These are phyloP conservation scores for Dyspetes luteomarginatus DNA, from an alignment of 2,888 invertebrate genomes.

Conservation along the genomic window DNA sequence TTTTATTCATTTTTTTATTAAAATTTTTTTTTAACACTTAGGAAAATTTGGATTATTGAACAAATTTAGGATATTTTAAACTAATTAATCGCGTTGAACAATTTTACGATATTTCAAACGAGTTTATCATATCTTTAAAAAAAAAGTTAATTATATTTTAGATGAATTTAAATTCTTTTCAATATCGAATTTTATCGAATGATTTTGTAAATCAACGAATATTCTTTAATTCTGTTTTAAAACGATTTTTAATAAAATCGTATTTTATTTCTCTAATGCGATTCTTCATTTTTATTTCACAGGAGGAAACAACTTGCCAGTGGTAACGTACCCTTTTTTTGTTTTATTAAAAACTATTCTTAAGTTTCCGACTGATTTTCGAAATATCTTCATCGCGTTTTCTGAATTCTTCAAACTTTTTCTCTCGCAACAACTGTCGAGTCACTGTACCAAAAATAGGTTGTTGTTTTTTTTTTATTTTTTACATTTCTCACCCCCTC, in stretches of 20 bases:
- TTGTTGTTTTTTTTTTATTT: not conserved
- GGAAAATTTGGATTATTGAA: conserved; percentile 7
- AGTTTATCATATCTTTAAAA: too few species aligned
- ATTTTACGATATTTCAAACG: too few species aligned
- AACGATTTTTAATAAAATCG: conserved; percentile 41
- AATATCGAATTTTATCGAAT: too few species aligned
- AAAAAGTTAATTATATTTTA: too few species aligned
- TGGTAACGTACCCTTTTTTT: conserved; percentile 81
- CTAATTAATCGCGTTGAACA: conserved; percentile 43
- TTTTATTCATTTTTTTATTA: not conserved
- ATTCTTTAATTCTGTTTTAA: conserved; percentile 6
- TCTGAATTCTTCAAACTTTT: conserved; percentile 6
- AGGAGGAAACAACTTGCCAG: conserved; percentile 82
- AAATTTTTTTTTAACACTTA: not conserved
- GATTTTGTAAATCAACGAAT: not conserved
- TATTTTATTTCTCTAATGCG: too few species aligned
- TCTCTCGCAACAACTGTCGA: not conserved
- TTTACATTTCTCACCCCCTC: not conserved
- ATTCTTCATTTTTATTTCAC: conserved; percentile 66
- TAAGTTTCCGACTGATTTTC: conserved; percentile 45
- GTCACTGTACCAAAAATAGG: not conserved
- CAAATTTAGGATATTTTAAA: conserved; percentile 14
- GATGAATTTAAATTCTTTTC: too few species aligned
- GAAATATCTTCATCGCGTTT: not conserved
- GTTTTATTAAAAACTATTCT: conserved; percentile 57